Percentiles rank a stretch among this genome's conserved stretches.
These are phyloP conservation scores for Mesorhabditis sp. DNA, from an alignment of 2,888 invertebrate genomes.

Conservation along the genomic window DNA sequence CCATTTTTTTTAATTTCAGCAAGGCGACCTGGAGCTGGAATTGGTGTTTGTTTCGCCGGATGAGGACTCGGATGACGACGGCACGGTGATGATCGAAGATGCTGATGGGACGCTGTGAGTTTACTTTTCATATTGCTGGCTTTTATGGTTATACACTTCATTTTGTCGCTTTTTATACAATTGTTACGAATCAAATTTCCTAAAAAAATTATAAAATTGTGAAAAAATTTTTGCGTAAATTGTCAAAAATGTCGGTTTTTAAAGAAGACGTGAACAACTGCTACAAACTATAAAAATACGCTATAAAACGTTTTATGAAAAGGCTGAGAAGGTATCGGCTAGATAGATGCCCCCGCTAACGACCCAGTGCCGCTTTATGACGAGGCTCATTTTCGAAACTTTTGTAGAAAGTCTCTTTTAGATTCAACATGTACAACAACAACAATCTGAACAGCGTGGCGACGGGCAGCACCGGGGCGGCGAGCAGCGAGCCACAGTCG, in stretches of 20 bases:
- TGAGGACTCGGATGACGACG: conserved; percentile 64
- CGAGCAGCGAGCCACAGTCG: background rate
- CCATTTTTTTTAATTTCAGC: conserved; percentile 46
- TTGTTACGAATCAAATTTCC: no score
- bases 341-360: no score
- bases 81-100: conserved; percentile 49
- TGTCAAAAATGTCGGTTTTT: no score
- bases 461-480: background rate
- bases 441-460: background rate
- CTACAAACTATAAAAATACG: no score
- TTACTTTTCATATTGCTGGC: background rate
- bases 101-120: conserved; percentile 45
- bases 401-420: conserved; percentile 13
- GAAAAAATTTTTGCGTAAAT: no score
- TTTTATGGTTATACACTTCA: background rate
- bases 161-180: no score
- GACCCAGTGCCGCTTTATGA: no score
- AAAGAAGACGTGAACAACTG: no score
- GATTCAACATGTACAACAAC: conserved; percentile 33
- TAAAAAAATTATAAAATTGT: no score
- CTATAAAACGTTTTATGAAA: no score
- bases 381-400: no score
- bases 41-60: conserved; percentile 77
- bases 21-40: conserved; percentile 73
- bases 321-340: no score